phyloP scores from a whole-genome alignment of 2,113 vertebrate species.

The Tenrec ecaudatus region DNA sequence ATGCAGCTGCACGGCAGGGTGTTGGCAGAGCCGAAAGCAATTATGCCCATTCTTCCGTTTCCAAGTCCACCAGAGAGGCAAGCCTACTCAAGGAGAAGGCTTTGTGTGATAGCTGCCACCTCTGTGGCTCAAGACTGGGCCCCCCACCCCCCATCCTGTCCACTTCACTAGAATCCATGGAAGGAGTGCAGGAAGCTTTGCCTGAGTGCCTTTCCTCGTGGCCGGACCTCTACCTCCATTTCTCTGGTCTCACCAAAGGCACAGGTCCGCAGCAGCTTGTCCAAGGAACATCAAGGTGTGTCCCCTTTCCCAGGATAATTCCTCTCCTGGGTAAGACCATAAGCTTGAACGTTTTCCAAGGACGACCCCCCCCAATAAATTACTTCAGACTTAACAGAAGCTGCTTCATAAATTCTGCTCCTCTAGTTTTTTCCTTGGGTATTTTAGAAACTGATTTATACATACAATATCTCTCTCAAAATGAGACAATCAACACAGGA shows the following conservation, averaged over 20 bases:
- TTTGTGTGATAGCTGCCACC: neutral
- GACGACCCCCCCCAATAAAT: constrained; percentile 88
- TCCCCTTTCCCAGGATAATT: constrained; percentile 69
- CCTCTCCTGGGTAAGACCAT: constrained; percentile 77
- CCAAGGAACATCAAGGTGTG: constrained; percentile 70
- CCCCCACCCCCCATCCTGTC: too few species aligned
- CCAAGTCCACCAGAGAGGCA: neutral
- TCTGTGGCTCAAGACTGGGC: neutral
- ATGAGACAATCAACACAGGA: constrained; percentile 89
- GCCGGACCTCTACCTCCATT: neutral
- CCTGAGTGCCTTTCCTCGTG: neutral
- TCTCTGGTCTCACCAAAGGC: neutral
- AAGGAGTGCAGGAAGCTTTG: neutral
- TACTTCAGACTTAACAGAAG: constrained; percentile 85
- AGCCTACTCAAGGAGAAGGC: neutral
- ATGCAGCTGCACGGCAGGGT: accelerated
- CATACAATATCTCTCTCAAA: constrained; percentile 88
- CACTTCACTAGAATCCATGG: neutral
- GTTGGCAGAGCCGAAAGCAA: neutral
- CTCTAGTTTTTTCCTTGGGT: constrained; percentile 86
- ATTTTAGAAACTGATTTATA: constrained; percentile 92
- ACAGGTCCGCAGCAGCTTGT: constrained; percentile 43
- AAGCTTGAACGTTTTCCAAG: constrained; percentile 86
- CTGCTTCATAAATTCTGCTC: constrained; percentile 88
- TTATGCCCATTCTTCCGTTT: neutral